phyloP scores from a whole-genome alignment of 2,797 vertebrate genomes.

The Anguilla obscura region DNA sequence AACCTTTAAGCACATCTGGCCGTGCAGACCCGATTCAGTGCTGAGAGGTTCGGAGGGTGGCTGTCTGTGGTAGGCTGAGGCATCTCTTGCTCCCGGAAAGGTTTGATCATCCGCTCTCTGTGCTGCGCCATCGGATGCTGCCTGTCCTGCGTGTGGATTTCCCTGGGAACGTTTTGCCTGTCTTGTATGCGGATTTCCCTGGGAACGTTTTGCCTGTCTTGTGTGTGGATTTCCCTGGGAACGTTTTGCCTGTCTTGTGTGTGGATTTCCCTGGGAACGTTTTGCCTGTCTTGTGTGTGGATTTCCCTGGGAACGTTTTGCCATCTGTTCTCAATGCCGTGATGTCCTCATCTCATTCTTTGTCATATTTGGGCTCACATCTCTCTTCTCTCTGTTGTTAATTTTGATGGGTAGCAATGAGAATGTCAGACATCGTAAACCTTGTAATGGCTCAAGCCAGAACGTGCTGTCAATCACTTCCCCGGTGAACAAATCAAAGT shows the following conservation, averaged over 20 bases:
- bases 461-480: neutral
- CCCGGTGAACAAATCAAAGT: neutral
- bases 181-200: neutral
- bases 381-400: neutral
- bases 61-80: neutral
- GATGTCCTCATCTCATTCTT: neutral
- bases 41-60: neutral
- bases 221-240: neutral
- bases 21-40: neutral
- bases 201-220: neutral
- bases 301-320: neutral
- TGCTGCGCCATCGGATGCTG: neutral
- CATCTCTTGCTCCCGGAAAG: neutral
- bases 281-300: neutral
- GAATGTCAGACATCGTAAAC: neutral
- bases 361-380: neutral
- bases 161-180: neutral
- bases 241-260: neutral
- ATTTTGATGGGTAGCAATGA: neutral
- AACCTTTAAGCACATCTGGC: slow-evolving; percentile 10
- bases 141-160: neutral
- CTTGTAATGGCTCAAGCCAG: neutral
- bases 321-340: neutral
- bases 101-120: slow-evolving; percentile 18
- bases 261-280: neutral